Evolutionary conservation across 2,113 vertebrate genomes (phyloP), one percentile per base, ranked within the genome.

Genomic region (Gobio gobio): DNA sequence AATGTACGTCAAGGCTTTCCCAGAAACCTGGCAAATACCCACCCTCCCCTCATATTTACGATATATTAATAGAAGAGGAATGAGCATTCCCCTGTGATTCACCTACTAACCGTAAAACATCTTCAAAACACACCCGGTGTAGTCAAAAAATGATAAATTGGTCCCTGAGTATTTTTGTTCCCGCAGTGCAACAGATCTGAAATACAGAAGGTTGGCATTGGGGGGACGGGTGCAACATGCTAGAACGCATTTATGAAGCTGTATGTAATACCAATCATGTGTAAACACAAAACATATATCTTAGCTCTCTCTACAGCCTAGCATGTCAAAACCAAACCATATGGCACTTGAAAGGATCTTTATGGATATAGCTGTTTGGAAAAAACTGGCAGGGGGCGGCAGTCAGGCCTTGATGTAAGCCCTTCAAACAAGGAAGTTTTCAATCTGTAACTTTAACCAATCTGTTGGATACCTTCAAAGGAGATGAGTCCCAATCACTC

Each of bases 331-430:
- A 78, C 66, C 59, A 75, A 58, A 43, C 56, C 87, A 88, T 83
- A 80, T 88, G 87, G 26, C 68, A 86, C 87, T 49, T 88, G 76
- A 88, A 88, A 86, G 87, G 56, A 63, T 61, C 45, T 86, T 86
- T 86, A 76, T 86, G 75, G 47, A 83, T 58, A 81, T 80, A 43
- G 40, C 1, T 59, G 84, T 86, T 82, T 86, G 82, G 84, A 83
- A 49, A 83, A 73, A 72, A 40, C 49, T 72, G 47, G 58, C 49
- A 88, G 47, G 45, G 76, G 81, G 78, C 12, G 40, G 75, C 24
- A 70, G 80, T 16, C 80, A 3, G 82, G 40, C 79, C 74, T 47
- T 24, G 26, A 78, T 78, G 63, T 76, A 77, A 75, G 51, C 26
- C 63, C 59, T 61, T 70, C 83, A 43, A 24, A 64, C 66, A 0